Base-by-base conservation (phyloP, 2,888 invertebrate species). In the Plemyria rubiginata region DNA sequence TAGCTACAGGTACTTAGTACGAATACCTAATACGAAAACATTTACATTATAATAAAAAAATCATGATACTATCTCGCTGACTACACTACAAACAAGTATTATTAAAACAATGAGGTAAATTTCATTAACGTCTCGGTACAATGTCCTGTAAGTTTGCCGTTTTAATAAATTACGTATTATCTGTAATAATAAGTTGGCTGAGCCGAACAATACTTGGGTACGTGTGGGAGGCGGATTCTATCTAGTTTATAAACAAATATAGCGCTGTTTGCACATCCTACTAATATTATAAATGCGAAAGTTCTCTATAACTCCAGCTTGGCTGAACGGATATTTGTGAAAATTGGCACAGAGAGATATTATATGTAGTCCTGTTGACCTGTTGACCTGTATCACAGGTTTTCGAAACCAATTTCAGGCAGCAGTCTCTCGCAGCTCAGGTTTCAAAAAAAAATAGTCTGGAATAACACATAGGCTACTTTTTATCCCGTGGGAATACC, bases 131-230 rank as follows among this genome's bases (percentile, higher is more conserved):
- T 61, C 62, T 50, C 28, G n/a, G 63, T 36, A 64, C 70, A 70
- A 62, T 70, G 73, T 75, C 66, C 68, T 38, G 50, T 46, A 54
- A 65, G 58, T 52, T 55, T 65, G 63, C 63, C 49, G 67, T 64
- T 64, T n/a, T 68, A 72, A 77, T 76, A 77, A 77, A 75, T 74
- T 74, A 72, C 70, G 71, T 67, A 72, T 75, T 77, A 77, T 77
- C 77, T 70, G 70, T 70, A 74, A 73, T 75, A 76, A 76, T 77
- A 77, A 77, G 71, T 75, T 64, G 69, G 68, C 64, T 70, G 71
- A 77, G 66, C 70, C 36, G 71, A 74, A 77, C 77, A 77, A 77
- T 77, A 75, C 73, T 66, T 60, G 60, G 65, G 67, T 70, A 73
- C 70, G 70, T 71, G 76, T 77, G 73, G 77, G 77, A 73, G 74